Evolutionary conservation across 2,888 invertebrate genomes (phyloP).

Genomic region (Xestobium rufovillosum): DNA sequence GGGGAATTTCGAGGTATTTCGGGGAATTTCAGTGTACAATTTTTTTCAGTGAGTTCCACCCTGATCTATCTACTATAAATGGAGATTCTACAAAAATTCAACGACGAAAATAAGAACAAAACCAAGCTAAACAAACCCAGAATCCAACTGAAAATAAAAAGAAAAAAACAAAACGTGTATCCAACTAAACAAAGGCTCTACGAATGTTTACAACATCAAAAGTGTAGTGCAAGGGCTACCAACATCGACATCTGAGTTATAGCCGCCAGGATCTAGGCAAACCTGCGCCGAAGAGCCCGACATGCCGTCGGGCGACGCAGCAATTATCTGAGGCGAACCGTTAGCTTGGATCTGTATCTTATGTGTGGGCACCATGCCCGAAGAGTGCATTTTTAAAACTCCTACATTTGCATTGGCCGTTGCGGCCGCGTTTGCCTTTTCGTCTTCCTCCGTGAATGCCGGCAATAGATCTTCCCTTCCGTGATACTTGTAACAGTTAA

Average conservation of each 20-base stretch:
- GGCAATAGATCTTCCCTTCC: constrained; percentile 92
- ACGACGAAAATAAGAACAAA: no score
- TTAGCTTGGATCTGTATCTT: constrained; percentile 48
- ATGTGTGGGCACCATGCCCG: constrained; percentile 42
- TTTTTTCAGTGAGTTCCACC: no score
- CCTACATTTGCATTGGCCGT: constrained; percentile 47
- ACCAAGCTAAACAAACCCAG: constrained; percentile 38
- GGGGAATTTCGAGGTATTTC: no score
- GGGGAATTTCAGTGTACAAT: no score
- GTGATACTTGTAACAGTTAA: constrained; percentile 97
- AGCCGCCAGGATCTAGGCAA: constrained; percentile 63
- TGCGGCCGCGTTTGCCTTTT: constrained; percentile 60
- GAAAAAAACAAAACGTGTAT: constrained; percentile 25
- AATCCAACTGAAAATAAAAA: constrained; percentile 23
- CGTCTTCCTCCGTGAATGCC: constrained; percentile 88
- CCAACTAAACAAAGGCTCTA: constrained; percentile 8
- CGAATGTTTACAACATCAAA: constrained; percentile 14
- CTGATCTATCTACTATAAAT: no score
- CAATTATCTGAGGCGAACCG: constrained; percentile 45
- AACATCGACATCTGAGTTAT: constrained; percentile 73
- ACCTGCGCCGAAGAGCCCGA: constrained; percentile 56
- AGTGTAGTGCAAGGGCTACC: constrained; percentile 38
- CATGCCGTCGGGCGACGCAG: constrained; percentile 47
- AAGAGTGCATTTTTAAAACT: constrained; percentile 47
- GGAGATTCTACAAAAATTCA: no score